Evolutionary conservation across 2,113 vertebrate species (phyloP).

Genomic region (Maccullochella peelii): DNA sequence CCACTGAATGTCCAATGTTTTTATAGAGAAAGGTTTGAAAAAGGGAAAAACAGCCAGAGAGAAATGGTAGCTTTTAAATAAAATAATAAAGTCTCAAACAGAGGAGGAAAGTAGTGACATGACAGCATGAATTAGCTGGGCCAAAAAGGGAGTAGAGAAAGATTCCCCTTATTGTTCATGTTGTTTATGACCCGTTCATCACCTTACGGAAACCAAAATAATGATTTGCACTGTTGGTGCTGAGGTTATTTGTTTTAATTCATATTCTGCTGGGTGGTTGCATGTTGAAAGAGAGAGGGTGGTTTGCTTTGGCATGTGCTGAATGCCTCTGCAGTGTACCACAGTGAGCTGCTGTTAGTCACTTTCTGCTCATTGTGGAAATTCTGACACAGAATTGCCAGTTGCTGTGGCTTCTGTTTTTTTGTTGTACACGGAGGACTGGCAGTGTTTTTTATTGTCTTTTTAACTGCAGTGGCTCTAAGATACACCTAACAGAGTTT

Average conservation of each 20-base stretch:
- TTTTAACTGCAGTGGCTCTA: not conserved
- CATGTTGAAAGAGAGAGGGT: not conserved
- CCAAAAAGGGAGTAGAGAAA: not conserved
- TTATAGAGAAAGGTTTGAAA: not conserved
- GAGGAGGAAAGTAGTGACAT: not conserved
- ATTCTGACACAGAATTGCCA: slow-evolving; percentile 53
- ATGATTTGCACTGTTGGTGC: slow-evolving; percentile 22
- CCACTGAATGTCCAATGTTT: not conserved
- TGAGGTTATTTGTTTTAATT: slow-evolving; percentile 50
- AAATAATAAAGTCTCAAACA: not conserved
- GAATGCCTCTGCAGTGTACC: slow-evolving; percentile 34
- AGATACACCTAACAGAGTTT: not conserved
- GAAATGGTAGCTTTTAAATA: not conserved
- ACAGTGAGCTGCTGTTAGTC: slow-evolving; percentile 40
- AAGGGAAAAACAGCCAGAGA: not conserved
- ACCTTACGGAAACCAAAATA: slow-evolving; percentile 21
- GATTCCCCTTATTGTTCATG: not conserved
- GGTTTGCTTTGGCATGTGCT: slow-evolving; percentile 52
- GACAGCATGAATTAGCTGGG: not conserved
- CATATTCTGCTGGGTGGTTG: slow-evolving; percentile 30
- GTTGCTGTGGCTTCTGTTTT: slow-evolving; percentile 26
- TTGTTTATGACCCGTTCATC: slow-evolving; percentile 35
- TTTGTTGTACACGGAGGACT: slow-evolving; percentile 3
- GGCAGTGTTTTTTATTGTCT: not conserved
- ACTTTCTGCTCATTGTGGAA: slow-evolving; percentile 54